Base-by-base conservation (phyloP, 2,797 vertebrate genomes). In the Eptatretus atami region DNA sequence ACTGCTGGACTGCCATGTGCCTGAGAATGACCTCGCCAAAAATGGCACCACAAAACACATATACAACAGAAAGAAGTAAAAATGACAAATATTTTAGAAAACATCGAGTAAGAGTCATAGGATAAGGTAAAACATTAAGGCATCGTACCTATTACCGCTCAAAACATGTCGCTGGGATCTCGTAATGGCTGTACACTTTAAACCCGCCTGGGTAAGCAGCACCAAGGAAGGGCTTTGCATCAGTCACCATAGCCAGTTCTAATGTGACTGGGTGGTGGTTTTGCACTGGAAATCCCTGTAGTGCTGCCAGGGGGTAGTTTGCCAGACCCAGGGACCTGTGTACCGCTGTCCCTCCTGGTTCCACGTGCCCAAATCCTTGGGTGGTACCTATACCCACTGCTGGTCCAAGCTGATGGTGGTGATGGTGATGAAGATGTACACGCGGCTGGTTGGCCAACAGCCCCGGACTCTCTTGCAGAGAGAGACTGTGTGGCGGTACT, bases 141-240 rank as follows among this genome's bases (percentile, higher is more conserved):
- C 31, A 44, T 44, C 31, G 31, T 44, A 44, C 31, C 31, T 44
- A 44, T 44, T 61, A 61, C 11, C 57, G 57, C 57, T 61, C 57
- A 24, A 61, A 61, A 24, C 57, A 61, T n/a, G 57, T 24, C 24
- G 57, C 24, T 24, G 57, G 57, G 57, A 61, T 61, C 9, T 24
- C 57, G 57, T 12, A 61, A 24, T 61, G 57, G 57, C 57, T 24
- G 24, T 61, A 61, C 57, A 61, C 24, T 24, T 61, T 61, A 61
- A 61, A 85, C 44, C 80, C 76, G 60, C 76, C 76, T 12, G 76
- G 72, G 1, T 81, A 84, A 67, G 78, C 71, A 67, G 74, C 53
- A 14, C 77, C 67, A n/a, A 84, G 70, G 68, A 79, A 82, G 72
- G 79, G 80, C 12, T 77, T 74, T 0, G 79, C 73, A 67, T 84